A percentile compares a stretch with the other conserved stretches of the same genome.
phyloP scores from a whole-genome alignment of 2,113 vertebrate genomes.

The Scalopus aquaticus region DNA sequence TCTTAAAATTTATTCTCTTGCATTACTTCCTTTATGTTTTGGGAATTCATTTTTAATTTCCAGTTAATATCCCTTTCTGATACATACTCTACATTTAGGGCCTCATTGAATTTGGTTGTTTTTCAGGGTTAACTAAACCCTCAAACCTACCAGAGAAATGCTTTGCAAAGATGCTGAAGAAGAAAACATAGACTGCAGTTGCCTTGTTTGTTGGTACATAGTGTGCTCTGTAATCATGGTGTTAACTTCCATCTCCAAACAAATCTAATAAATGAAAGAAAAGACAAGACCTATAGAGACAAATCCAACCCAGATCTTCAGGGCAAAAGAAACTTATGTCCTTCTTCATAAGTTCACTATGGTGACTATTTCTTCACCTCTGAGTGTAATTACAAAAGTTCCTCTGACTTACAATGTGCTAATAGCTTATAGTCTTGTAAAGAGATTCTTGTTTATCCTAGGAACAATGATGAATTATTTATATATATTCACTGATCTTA shows the following conservation, averaged over 20 bases:
- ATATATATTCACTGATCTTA: neutral
- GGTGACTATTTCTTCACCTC: neutral
- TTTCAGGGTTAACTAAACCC: neutral
- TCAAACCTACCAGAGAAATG: neutral
- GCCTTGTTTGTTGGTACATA: neutral
- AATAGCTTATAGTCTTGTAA: neutral
- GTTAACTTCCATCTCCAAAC: neutral
- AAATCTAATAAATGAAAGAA: neutral
- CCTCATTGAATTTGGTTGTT: neutral
- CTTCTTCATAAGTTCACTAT: neutral
- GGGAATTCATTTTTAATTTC: neutral
- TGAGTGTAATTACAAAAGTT: neutral
- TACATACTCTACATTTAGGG: accelerated
- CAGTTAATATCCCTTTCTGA: neutral
- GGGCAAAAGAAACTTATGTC: neutral
- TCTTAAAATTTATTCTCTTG: neutral
- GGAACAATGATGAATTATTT: neutral
- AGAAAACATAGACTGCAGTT: neutral
- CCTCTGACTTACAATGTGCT: neutral
- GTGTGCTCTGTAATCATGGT: neutral
- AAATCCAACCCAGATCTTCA: neutral
- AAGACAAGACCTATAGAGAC: neutral
- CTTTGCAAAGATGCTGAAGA: neutral
- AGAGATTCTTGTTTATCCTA: neutral
- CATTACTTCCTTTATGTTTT: neutral